Conservation (phyloP, 2,888 invertebrate genomes). For the Salticus scenicus region DNA sequence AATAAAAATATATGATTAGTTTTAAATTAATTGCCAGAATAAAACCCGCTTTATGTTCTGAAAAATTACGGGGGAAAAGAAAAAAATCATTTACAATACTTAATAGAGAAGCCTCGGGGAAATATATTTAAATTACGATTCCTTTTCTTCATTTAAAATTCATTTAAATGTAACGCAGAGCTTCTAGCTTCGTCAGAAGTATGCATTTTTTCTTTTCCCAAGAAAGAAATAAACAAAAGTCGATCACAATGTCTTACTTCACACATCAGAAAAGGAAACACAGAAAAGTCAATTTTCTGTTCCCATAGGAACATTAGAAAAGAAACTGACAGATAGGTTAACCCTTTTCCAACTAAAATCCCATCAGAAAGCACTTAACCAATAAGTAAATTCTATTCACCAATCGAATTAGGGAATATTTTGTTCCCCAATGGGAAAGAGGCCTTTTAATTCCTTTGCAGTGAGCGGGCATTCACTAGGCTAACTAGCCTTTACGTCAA, state of each 20-base stretch:
- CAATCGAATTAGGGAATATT: constrained; percentile 66
- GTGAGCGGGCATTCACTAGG: constrained; percentile 25
- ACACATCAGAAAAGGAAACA: constrained; percentile 12
- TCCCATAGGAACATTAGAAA: constrained; percentile 14
- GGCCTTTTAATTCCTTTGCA: constrained; percentile 55
- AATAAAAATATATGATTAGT: too few species aligned
- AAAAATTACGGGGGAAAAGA: too few species aligned
- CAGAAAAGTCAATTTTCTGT: constrained; percentile 38
- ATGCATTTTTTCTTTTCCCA: neutral
- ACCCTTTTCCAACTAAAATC: constrained; percentile 37
- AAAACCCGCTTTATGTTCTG: too few species aligned
- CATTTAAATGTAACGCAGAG: neutral
- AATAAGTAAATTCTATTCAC: constrained; percentile 67
- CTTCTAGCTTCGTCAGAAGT: too few species aligned
- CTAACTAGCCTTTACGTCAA: constrained; percentile 66
- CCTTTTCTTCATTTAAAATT: neutral
- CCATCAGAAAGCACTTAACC: constrained; percentile 67
- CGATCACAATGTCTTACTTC: neutral
- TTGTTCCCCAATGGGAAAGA: constrained; percentile 16
- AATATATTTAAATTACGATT: neutral
- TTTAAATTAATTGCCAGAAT: too few species aligned
- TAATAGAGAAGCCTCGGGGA: neutral
- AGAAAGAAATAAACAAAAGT: neutral
- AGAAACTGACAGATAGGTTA: constrained; percentile 25
- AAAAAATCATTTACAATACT: neutral